Percentiles rank a stretch among this genome's conserved stretches.
phyloP scores from a whole-genome alignment of 2,888 invertebrate species.

The Eupithecia exiguata region DNA sequence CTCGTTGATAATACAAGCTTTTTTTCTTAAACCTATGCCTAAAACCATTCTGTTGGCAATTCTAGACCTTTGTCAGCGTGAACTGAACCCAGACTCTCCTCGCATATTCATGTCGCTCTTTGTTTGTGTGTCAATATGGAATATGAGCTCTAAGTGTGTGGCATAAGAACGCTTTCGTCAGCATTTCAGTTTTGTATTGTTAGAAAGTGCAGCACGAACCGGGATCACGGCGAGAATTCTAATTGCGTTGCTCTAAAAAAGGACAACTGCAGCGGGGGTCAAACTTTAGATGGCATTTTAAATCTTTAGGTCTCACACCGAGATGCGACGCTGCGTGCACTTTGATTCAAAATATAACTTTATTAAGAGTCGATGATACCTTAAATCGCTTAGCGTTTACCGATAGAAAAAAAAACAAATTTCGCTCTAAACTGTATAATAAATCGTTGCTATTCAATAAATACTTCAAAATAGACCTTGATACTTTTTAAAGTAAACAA shows the following conservation, averaged over 20 bases:
- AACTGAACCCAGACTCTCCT: constrained; percentile 26
- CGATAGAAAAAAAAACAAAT: too few species aligned
- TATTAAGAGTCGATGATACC: too few species aligned
- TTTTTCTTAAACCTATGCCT: too few species aligned
- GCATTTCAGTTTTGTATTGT: constrained; percentile 55
- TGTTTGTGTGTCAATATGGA: constrained; percentile 29
- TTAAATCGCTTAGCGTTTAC: too few species aligned
- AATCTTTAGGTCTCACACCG: too few species aligned
- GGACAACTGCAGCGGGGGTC: constrained; percentile 27
- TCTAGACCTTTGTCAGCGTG: constrained; percentile 22
- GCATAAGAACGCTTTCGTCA: constrained; percentile 48
- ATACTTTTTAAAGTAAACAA: too few species aligned
- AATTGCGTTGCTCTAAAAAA: constrained; percentile 55
- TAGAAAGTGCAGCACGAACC: constrained; percentile 68
- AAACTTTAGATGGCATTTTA: constrained; percentile 1
- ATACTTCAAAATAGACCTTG: too few species aligned
- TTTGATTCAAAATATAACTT: too few species aligned
- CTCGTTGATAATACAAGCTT: too few species aligned
- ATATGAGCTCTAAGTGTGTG: constrained; percentile 47
- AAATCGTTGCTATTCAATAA: too few species aligned
- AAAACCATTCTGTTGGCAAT: constrained; percentile 10
- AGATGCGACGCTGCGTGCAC: too few species aligned
- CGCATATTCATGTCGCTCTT: constrained; percentile 38
- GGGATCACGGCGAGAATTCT: constrained; percentile 66
- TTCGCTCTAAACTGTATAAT: too few species aligned